Evolutionary conservation across 2,797 vertebrate genomes (phyloP).

Genomic region (Antrozous pallidus): DNA sequence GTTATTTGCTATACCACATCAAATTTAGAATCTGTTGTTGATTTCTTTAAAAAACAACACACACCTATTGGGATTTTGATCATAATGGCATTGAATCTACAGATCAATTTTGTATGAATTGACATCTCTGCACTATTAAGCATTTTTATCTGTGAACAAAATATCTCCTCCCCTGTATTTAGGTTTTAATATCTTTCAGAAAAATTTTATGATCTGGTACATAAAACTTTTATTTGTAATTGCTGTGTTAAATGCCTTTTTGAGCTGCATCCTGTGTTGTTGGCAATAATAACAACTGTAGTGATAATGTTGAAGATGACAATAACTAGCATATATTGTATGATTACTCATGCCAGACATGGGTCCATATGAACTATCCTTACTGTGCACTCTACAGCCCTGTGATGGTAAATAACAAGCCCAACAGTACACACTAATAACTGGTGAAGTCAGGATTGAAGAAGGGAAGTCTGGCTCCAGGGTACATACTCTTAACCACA

Average conservation of each 20-base stretch:
- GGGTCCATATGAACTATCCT: neutral
- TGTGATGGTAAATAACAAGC: neutral
- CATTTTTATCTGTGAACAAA: neutral
- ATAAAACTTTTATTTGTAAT: neutral
- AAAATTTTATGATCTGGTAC: neutral
- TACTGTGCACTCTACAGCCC: neutral
- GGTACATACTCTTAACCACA: neutral
- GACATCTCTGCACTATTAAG: neutral
- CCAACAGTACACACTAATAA: neutral
- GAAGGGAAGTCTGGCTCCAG: neutral
- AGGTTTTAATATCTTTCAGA: neutral
- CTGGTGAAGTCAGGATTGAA: neutral
- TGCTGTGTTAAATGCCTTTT: neutral
- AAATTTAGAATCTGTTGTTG: neutral
- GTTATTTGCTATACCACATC: neutral
- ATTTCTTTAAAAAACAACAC: neutral
- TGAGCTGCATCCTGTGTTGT: neutral
- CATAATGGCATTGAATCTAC: neutral
- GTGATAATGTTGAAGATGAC: neutral
- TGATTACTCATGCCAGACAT: neutral
- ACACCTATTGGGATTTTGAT: neutral
- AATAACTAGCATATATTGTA: neutral
- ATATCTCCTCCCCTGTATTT: neutral
- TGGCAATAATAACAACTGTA: neutral
- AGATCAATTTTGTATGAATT: neutral